Evolutionary conservation across 2,888 invertebrate species (phyloP), one percentile per base, ranked within the genome.

Genomic region (Bembecia ichneumoniformis): DNA sequence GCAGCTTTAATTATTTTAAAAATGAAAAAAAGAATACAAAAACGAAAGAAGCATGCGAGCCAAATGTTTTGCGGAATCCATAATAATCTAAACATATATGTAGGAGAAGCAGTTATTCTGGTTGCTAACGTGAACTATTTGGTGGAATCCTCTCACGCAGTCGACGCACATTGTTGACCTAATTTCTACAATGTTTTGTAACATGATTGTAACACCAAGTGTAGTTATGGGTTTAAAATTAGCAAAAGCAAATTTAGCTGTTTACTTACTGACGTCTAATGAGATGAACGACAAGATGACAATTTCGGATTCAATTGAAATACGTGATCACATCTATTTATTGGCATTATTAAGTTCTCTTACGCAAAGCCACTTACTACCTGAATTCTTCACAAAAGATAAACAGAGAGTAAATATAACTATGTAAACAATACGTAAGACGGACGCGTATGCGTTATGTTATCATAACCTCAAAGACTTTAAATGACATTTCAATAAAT

Each of bases 81-180:
- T 57, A 56, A 56, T 59, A 28, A 28, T 48, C 46, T 50, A 52
- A 52, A 47, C 44, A 51, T 63, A 59, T n/a, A n/a, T n/a, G n/a
- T 64, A 28, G 9, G 28, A 28, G 28, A 28, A 28, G 7, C 28
- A 28, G 28, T 28, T 28, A 28, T 28, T 28, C 9, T 9, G 28
- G 28, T 9, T 28, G 28, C 28, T 28, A 28, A 28, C 60, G 56
- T 54, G 59, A 58, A 55, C 58, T 56, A 55, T 57, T 59, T 51
- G 55, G 52, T 54, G 56, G 54, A 64, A 67, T 68, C 64, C 73
- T 76, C 77, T 70, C 80, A 77, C 75, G 63, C 68, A 61, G 62
- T 53, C 59, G 56, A 49, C 47, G 44, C 16, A 15, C 14, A 40
- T 60, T 28, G 53, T 59, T 68, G 80, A 76, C 83, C 82, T 57